These are phyloP conservation scores for Ophonus ardosiacus DNA, from an alignment of 2,888 invertebrate genomes.

Conservation along the genomic window DNA sequence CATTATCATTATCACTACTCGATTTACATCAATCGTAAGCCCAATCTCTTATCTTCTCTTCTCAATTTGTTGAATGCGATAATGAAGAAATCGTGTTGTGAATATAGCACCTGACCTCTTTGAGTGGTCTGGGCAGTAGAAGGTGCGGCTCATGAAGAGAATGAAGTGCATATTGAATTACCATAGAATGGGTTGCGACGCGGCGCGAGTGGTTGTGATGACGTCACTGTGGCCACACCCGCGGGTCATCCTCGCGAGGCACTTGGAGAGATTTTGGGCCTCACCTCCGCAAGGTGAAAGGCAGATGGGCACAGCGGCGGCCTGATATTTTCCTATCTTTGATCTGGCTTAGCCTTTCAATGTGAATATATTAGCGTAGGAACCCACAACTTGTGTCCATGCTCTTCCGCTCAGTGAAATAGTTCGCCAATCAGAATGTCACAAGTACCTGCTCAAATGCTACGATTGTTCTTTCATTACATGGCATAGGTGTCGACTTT, in stretches of 20 bases:
- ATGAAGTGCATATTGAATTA: slow-evolving; percentile 24
- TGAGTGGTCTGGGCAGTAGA: background rate
- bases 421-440: slow-evolving; percentile 33
- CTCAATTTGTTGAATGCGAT: background rate
- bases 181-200: slow-evolving; percentile 21
- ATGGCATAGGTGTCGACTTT: background rate
- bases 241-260: slow-evolving; percentile 17
- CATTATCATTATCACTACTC: background rate
- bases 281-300: slow-evolving; percentile 38
- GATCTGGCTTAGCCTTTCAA: slow-evolving; percentile 55
- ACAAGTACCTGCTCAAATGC: slow-evolving; percentile 23
- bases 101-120: slow-evolving; percentile 4
- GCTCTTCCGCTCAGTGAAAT: slow-evolving; percentile 39
- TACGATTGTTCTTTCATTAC: slow-evolving; percentile 24
- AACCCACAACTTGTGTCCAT: slow-evolving; percentile 42
- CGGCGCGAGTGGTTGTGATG: slow-evolving; percentile 28
- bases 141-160: slow-evolving; percentile 15
- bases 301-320: slow-evolving; percentile 52
- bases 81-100: background rate
- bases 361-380: slow-evolving; percentile 52
- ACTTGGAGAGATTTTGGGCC: slow-evolving; percentile 42
- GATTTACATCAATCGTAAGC: background rate
- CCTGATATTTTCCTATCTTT: slow-evolving; percentile 55
- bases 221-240: slow-evolving; percentile 37
- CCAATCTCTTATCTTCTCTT: background rate